Conservation (phyloP, 1,140 invertebrate genomes). For the Aphis gossypii region DNA sequence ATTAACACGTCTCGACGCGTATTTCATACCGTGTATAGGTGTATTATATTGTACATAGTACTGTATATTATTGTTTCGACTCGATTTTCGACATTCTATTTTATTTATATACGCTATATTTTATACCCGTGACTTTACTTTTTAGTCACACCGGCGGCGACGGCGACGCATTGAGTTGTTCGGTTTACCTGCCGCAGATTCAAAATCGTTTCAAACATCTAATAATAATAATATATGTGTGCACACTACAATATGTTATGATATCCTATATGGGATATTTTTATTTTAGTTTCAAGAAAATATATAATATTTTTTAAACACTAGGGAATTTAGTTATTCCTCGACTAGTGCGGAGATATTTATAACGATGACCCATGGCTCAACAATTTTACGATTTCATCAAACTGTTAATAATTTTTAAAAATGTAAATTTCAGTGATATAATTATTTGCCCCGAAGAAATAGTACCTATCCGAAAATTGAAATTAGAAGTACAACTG, state of each 20-base stretch:
- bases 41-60: background rate
- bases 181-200: background rate
- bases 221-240: background rate
- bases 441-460: background rate
- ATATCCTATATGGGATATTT: background rate
- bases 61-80: constrained; percentile 7
- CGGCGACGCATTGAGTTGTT: background rate
- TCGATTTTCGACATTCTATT: constrained; percentile 2
- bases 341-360: background rate
- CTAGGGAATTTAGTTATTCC: background rate
- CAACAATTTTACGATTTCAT: background rate
- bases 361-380: background rate
- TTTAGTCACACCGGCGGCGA: background rate
- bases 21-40: background rate
- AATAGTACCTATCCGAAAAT: background rate
- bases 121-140: background rate
- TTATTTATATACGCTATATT: background rate
- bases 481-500: background rate
- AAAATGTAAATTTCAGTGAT: background rate
- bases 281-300: background rate
- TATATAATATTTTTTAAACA: background rate
- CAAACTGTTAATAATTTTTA: background rate
- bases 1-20: constrained; percentile 20
- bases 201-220: background rate
- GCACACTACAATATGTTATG: background rate